These are phyloP conservation scores for Eilema sororculum DNA, from an alignment of 2,888 invertebrate genomes.

Conservation along the genomic window DNA sequence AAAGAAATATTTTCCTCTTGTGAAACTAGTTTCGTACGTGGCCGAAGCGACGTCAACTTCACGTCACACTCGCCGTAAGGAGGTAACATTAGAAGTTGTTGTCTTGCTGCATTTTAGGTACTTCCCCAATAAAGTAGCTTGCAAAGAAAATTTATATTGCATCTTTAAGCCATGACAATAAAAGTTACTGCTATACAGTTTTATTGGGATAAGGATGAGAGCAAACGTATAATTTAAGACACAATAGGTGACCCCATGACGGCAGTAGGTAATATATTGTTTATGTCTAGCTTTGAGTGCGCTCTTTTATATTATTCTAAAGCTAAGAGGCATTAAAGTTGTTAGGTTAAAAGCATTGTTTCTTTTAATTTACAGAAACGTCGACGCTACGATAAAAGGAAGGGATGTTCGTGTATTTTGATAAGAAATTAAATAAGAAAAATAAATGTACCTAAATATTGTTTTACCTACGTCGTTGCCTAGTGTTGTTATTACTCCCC, in stretches of 20 bases:
- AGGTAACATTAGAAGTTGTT: neutral
- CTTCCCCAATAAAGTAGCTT: neutral
- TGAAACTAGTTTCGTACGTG: too few relatives aligned
- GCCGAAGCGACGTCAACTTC: too few relatives aligned
- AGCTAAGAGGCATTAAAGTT: neutral
- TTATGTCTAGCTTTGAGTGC: neutral
- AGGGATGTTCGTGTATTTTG: neutral
- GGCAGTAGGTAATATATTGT: neutral
- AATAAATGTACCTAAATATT: neutral
- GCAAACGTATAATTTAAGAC: neutral
- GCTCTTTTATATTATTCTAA: neutral
- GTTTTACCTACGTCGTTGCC: too few relatives aligned
- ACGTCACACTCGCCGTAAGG: too few relatives aligned
- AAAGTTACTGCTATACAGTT: neutral
- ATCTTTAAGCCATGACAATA: constrained; percentile 4
- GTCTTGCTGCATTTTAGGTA: neutral
- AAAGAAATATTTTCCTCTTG: too few relatives aligned
- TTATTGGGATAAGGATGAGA: constrained; percentile 3
- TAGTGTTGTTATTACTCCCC: too few relatives aligned
- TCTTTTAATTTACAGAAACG: neutral
- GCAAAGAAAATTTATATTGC: neutral
- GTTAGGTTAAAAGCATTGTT: neutral
- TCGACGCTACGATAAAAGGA: neutral
- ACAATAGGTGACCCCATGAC: neutral
- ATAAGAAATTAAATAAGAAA: neutral